Percentiles rank a stretch among this genome's conserved stretches.
Evolutionary conservation across 2,113 vertebrate species (phyloP).

Genomic region (Pseudopipra pipra): DNA sequence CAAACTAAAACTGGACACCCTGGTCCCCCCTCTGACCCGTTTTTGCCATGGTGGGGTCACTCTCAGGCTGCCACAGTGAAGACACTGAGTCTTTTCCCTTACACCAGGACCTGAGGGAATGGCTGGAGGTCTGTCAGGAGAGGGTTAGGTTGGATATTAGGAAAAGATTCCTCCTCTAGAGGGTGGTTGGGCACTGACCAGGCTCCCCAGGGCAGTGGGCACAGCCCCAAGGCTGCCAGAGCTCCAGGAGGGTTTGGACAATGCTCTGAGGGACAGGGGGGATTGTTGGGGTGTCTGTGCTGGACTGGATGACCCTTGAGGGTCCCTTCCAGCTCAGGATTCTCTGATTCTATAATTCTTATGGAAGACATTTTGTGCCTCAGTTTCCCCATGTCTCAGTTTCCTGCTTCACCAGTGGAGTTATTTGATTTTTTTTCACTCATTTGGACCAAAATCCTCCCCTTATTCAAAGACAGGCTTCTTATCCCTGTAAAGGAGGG

Average conservation of each 20-base stretch:
- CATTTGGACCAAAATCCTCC: neutral
- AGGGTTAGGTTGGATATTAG: rapidly evolving
- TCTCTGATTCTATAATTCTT: rapidly evolving
- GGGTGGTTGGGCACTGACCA: neutral
- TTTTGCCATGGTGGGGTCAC: rapidly evolving
- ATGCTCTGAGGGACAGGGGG: neutral
- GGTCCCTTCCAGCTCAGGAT: neutral
- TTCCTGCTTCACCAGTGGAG: neutral
- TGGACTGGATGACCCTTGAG: neutral
- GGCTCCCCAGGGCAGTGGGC: neutral
- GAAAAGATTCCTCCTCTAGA: neutral
- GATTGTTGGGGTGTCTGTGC: rapidly evolving
- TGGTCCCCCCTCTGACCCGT: neutral
- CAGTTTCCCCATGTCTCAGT: neutral
- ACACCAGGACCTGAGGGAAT: rapidly evolving
- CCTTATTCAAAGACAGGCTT: neutral
- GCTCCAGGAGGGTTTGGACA: rapidly evolving
- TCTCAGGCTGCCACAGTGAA: neutral
- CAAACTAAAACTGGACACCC: rapidly evolving
- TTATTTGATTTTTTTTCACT: neutral
- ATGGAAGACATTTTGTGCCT: rapidly evolving
- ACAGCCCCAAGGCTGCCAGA: neutral
- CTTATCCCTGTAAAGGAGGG: neutral
- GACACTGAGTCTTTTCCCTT: neutral
- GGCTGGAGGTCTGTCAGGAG: neutral